Evolutionary conservation across 2,113 vertebrate genomes (phyloP).

Genomic region (Hoplias malabaricus): DNA sequence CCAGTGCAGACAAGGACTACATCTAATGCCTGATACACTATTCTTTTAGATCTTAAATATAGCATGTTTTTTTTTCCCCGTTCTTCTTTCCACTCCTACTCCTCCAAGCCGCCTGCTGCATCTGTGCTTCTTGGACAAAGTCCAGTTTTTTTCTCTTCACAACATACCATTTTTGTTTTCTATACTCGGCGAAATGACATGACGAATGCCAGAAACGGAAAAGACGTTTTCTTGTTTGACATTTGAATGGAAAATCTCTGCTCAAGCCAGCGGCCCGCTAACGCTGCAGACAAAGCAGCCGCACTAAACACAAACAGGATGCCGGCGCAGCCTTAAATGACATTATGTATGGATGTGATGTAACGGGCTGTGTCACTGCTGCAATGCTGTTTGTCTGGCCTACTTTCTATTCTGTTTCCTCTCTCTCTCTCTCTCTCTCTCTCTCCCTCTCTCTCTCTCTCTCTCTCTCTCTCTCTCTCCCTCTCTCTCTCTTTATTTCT

Average conservation of each 20-base stretch:
- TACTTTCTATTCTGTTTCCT: conserved; percentile 34
- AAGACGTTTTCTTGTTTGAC: conserved; percentile 38
- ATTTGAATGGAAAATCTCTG: conserved; percentile 51
- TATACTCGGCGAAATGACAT: conserved; percentile 36
- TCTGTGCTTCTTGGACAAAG: conserved; percentile 36
- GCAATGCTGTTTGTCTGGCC: conserved; percentile 51
- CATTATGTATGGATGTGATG: conserved; percentile 55
- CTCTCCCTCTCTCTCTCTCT: conserved; percentile 23
- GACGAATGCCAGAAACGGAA: conserved; percentile 42
- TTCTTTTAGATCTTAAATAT: conserved; percentile 45
- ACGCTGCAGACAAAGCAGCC: neutral
- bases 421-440: neutral
- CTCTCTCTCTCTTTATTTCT: conserved; percentile 24
- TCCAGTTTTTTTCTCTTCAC: neutral
- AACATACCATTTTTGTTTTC: conserved; percentile 30
- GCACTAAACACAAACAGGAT: conserved; percentile 53
- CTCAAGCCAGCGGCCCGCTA: conserved; percentile 42
- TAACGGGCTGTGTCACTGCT: conserved; percentile 42
- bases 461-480: neutral
- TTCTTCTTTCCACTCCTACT: conserved; percentile 21
- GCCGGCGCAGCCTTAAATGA: conserved; percentile 46
- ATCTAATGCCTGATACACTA: conserved; percentile 30
- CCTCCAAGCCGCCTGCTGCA: conserved; percentile 16
- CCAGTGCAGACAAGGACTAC: conserved; percentile 21
- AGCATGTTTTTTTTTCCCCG: conserved; percentile 22